Conservation (phyloP, 1,140 invertebrate genomes). For the Drosophila ananassae region DNA sequence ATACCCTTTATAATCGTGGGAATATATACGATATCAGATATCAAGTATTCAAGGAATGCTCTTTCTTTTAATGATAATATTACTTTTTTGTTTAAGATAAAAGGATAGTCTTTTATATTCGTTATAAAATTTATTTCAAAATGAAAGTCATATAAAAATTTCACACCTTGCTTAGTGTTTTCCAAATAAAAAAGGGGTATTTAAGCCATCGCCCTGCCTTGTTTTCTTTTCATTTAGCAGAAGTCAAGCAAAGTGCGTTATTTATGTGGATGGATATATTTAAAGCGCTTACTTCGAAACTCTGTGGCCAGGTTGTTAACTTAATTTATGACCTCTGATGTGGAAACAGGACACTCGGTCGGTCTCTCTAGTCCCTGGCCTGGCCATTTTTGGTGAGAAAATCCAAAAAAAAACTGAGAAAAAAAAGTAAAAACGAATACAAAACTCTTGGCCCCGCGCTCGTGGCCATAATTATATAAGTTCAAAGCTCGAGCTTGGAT, state of each 20-base stretch:
- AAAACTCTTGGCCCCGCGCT: conserved; percentile 22
- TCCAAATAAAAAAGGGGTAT: conserved; percentile 15
- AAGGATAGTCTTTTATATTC: too few relatives aligned
- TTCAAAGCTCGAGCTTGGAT: conserved; percentile 65
- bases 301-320: conserved; percentile 28
- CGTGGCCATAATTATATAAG: conserved; percentile 67
- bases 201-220: conserved; percentile 11
- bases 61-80: too few relatives aligned
- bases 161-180: conserved; percentile 14
- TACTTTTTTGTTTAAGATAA: too few relatives aligned
- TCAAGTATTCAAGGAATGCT: background rate
- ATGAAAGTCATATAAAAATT: background rate
- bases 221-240: conserved; percentile 49
- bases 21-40: background rate
- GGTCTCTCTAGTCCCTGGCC: conserved; percentile 18
- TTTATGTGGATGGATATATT: conserved; percentile 63
- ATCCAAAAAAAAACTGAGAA: background rate
- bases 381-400: conserved; percentile 20
- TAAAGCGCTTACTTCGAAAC: conserved; percentile 49
- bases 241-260: conserved; percentile 50
- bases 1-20: conserved; percentile 7
- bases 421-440: conserved; percentile 8
- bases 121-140: background rate
- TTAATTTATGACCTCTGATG: conserved; percentile 59
- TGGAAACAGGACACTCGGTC: conserved; percentile 18